phyloP scores from a whole-genome alignment of 1,140 invertebrate species.

The Drosophila gunungcola region DNA sequence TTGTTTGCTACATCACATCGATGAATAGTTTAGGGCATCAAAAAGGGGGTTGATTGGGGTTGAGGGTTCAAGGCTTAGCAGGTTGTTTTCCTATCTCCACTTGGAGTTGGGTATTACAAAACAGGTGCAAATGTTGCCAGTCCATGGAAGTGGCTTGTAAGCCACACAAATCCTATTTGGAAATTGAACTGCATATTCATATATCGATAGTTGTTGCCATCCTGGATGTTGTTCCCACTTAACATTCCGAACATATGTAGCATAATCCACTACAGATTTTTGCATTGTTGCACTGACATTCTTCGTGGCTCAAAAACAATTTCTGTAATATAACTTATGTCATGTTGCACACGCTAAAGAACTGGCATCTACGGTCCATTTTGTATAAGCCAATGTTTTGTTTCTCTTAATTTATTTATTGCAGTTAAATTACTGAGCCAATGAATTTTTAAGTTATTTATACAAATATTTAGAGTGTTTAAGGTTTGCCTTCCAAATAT shows the following conservation, averaged over 20 bases:
- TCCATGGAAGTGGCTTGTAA: conserved; percentile 25
- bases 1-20: conserved; percentile 34
- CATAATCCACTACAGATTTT: not conserved
- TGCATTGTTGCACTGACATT: not conserved
- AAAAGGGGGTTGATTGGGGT: not conserved
- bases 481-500: not conserved
- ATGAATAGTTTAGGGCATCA: conserved; percentile 16
- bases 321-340: too few relatives aligned
- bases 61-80: not conserved
- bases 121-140: conserved; percentile 10
- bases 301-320: not conserved
- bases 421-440: too few relatives aligned
- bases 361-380: too few relatives aligned
- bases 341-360: too few relatives aligned
- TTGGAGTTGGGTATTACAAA: conserved; percentile 10
- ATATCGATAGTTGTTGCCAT: conserved; percentile 9
- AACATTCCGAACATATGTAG: not conserved
- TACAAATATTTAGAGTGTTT: too few relatives aligned
- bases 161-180: conserved; percentile 20
- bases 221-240: not conserved
- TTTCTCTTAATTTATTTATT: too few relatives aligned
- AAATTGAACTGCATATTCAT: conserved; percentile 25
- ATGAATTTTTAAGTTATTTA: too few relatives aligned
- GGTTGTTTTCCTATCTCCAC: not conserved
- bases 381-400: too few relatives aligned